phyloP scores from a whole-genome alignment of 2,888 invertebrate genomes.

The Microplitis deprimator region DNA sequence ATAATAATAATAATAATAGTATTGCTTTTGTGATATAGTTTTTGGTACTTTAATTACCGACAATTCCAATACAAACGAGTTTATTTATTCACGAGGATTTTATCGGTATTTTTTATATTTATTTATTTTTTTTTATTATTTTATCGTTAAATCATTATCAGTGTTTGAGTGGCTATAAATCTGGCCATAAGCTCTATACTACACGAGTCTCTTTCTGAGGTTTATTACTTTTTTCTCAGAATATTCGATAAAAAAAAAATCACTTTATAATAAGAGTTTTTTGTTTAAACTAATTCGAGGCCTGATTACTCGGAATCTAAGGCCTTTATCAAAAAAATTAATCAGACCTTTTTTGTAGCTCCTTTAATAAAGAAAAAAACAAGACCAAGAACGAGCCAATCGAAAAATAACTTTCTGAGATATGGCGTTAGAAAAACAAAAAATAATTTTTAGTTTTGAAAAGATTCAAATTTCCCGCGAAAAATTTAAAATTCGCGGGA shows the following conservation, averaged over 20 bases:
- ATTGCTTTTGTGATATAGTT: neutral
- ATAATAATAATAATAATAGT: neutral
- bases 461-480: too few relatives aligned
- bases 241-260: neutral
- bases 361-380: too few relatives aligned
- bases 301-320: too few relatives aligned
- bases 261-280: too few relatives aligned
- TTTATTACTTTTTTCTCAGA: neutral
- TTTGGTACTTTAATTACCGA: neutral
- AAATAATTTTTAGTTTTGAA: too few relatives aligned
- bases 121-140: neutral
- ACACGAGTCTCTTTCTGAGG: neutral
- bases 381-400: too few relatives aligned
- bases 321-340: too few relatives aligned
- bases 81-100: neutral
- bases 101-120: neutral
- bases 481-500: too few relatives aligned
- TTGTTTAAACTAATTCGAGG: too few relatives aligned
- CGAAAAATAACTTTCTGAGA: too few relatives aligned
- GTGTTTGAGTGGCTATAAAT: neutral
- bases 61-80: neutral
- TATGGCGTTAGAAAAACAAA: too few relatives aligned
- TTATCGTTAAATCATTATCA: slow-evolving; percentile 1
- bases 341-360: too few relatives aligned
- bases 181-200: neutral